A percentile compares a stretch with the other conserved stretches of the same genome.
Conservation (phyloP, 2,113 vertebrate species). For the Rhinogobius similis region DNA sequence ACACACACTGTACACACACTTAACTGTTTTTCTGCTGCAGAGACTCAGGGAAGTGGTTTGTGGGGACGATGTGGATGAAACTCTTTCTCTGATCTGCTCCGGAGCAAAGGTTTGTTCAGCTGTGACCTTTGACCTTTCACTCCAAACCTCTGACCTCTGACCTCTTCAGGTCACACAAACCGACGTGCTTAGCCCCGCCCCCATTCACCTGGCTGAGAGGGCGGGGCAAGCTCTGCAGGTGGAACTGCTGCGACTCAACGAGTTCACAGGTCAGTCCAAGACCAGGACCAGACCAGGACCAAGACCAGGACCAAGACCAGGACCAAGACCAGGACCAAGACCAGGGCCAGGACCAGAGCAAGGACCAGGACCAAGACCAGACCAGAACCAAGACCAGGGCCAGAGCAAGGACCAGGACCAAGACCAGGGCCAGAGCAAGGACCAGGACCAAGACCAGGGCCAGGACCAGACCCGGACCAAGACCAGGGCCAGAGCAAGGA, state of each 20-base stretch:
- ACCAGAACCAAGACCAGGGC: too few relatives aligned
- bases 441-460: too few relatives aligned
- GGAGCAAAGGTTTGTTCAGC: slow-evolving; percentile 66
- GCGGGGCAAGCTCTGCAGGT: slow-evolving; percentile 71
- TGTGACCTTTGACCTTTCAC: neutral
- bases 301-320: too few relatives aligned
- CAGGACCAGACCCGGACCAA: too few relatives aligned
- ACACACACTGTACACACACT: too few relatives aligned
- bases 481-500: too few relatives aligned
- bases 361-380: too few relatives aligned
- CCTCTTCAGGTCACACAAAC: slow-evolving; percentile 54
- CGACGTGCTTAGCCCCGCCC: slow-evolving; percentile 56
- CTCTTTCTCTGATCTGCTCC: slow-evolving; percentile 76
- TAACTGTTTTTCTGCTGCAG: slow-evolving; percentile 52
- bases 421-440: too few relatives aligned
- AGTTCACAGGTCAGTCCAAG: slow-evolving; percentile 71
- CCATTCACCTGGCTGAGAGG: slow-evolving; percentile 73
- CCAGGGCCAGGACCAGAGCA: too few relatives aligned
- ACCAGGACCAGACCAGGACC: too few relatives aligned
- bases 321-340: too few relatives aligned
- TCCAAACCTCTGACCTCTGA: neutral
- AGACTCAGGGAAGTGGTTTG: slow-evolving; percentile 73
- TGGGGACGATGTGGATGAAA: slow-evolving; percentile 67
- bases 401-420: too few relatives aligned
- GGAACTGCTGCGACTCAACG: slow-evolving; percentile 74